Conservation (phyloP, 1,140 invertebrate genomes). For the Monochamus saltuarius region DNA sequence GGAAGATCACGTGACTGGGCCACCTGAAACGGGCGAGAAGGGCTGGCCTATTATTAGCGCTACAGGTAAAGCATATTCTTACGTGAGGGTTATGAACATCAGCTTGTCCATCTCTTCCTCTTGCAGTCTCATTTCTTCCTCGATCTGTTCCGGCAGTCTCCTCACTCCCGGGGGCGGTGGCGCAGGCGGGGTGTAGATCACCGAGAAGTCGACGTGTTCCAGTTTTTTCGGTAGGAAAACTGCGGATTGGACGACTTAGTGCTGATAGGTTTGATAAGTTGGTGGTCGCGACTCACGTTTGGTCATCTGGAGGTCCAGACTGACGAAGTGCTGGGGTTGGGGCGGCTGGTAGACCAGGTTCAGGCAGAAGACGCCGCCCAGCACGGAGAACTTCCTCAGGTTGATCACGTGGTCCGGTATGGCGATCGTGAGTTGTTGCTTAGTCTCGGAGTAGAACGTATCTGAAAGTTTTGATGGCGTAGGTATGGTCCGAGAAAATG, state of each 20-base stretch:
- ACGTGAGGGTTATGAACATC: conserved; percentile 70
- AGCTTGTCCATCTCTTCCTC: conserved; percentile 75
- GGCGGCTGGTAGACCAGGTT: conserved; percentile 67
- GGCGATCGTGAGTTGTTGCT: conserved; percentile 37
- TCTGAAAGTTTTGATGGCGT: too few species aligned
- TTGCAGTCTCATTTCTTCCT: conserved; percentile 72
- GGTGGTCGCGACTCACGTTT: conserved; percentile 48
- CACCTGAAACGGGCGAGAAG: conserved; percentile 54
- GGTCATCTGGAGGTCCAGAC: conserved; percentile 51
- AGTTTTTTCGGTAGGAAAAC: conserved; percentile 68
- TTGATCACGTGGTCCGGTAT: conserved; percentile 60
- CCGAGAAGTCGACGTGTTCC: conserved; percentile 65
- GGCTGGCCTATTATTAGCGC: background rate
- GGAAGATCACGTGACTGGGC: conserved; percentile 76
- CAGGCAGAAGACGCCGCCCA: conserved; percentile 66
- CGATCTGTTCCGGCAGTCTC: conserved; percentile 76
- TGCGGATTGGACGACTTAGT: too few species aligned
- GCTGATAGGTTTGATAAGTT: background rate
- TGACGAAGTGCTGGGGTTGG: conserved; percentile 59
- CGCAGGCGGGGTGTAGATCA: conserved; percentile 69
- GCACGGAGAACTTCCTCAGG: conserved; percentile 63
- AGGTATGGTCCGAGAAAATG: too few species aligned
- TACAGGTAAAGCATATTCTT: conserved; percentile 24
- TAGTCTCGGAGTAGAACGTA: conserved; percentile 47
- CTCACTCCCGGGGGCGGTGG: conserved; percentile 61